Base-by-base conservation (phyloP, 1,140 invertebrate species). In the Laupala kohalensis region DNA sequence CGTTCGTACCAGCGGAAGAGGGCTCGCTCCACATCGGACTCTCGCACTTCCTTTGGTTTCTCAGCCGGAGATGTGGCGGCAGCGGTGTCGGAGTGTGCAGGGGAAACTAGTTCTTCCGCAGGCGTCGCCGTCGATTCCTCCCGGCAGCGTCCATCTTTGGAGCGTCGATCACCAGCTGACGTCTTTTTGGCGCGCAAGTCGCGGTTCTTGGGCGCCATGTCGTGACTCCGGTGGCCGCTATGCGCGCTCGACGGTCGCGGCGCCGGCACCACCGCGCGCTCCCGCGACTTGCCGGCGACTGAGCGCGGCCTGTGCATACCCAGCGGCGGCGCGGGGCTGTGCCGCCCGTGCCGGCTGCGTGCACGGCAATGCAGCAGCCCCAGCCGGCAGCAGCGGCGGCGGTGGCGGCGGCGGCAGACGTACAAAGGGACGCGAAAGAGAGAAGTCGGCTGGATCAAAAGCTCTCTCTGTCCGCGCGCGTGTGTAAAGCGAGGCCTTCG, bases 1-100 rank as follows among this genome's bases (percentile, higher is more conserved):
- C 76, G 71, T 25, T 76, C 75, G 72, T 75, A 77, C 76, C 77
- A 78, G 13, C 76, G 74, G 69, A 75, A 76, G 65, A 78, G 68
- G 9, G 74, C 74, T 13, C 77, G 67, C 30, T 77, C 77, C 19
- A 77, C 66, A 67, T 75, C 75, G n/a, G 72, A 64, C 27, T 77
- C 76, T 30, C 72, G 30, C 26, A 74, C 27, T 13, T 75, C 75
- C n/a, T n/a, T n/a, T n/a, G n/a, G n/a, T n/a, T n/a, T n/a, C n/a
- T n/a, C n/a, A n/a, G n/a, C n/a, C 78, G 76, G 71, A 67, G 72
- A 71, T 74, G 74, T 72, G 74, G 76, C 67, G 77, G 75, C 78
- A 77, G 78, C 23, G 15, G 3, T 4, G 6, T 4, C 13, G 63
- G 24, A 12, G 24, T 1, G 15, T 5, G 25, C 66, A 9, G 66